A percentile compares a stretch with the other conserved stretches of the same genome.
Evolutionary conservation across 2,888 invertebrate genomes (phyloP).

Genomic region (Perdita meconis): DNA sequence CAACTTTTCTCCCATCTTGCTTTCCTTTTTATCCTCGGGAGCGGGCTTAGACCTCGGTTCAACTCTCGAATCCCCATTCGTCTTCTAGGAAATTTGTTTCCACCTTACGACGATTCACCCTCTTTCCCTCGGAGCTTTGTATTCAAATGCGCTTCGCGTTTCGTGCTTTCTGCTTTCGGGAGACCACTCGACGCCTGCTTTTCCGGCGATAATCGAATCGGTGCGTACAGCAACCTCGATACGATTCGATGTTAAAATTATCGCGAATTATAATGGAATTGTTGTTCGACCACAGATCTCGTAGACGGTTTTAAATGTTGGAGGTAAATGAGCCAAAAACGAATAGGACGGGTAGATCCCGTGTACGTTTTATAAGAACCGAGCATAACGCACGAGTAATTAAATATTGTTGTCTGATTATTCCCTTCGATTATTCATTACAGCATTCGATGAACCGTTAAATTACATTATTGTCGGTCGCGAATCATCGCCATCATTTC

Average conservation of each 20-base stretch:
- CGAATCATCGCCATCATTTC: constrained; percentile 50
- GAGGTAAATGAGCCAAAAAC: constrained; percentile 25
- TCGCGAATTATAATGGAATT: background rate
- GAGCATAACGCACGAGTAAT: constrained; percentile 39
- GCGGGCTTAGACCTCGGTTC: background rate
- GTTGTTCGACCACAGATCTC: background rate
- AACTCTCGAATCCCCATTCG: background rate
- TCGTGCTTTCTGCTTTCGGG: background rate
- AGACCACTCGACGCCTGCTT: background rate
- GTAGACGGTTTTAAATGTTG: constrained; percentile 14
- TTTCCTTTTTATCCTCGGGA: constrained; percentile 17
- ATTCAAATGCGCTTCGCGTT: background rate
- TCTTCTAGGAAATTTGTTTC: constrained; percentile 48
- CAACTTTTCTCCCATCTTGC: too few species aligned
- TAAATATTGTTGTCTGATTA: constrained; percentile 54
- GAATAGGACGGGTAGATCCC: background rate
- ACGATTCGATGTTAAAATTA: background rate
- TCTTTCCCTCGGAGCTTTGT: background rate
- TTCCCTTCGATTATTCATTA: constrained; percentile 51
- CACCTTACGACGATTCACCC: constrained; percentile 3
- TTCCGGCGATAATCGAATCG: background rate
- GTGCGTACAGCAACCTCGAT: background rate
- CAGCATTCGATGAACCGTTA: constrained; percentile 50
- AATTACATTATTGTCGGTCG: constrained; percentile 46
- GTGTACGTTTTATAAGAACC: constrained; percentile 24